Evolutionary conservation across 2,888 invertebrate species (phyloP).

Genomic region (Eremobia ochroleuca): DNA sequence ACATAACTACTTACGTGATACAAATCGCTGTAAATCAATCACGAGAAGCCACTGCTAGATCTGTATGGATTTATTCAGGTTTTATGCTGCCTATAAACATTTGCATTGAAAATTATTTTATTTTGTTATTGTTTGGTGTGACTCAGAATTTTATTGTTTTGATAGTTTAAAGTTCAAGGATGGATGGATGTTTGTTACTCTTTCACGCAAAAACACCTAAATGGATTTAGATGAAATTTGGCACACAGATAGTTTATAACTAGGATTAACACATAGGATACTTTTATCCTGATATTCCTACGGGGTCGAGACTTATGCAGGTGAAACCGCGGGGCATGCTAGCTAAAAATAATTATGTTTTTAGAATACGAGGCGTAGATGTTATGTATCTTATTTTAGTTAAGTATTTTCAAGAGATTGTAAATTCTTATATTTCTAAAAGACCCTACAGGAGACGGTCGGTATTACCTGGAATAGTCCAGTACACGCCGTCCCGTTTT

Average conservation of each 20-base stretch:
- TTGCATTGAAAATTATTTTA: conserved; percentile 2
- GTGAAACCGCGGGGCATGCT: too few relatives aligned
- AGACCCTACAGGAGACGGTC: neutral
- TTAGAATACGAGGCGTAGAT: too few relatives aligned
- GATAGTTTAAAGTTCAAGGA: neutral
- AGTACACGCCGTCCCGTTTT: neutral
- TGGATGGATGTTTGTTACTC: too few relatives aligned
- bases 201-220: too few relatives aligned
- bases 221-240: too few relatives aligned
- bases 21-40: conserved; percentile 67
- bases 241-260: too few relatives aligned
- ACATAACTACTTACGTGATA: conserved; percentile 60
- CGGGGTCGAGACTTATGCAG: too few relatives aligned
- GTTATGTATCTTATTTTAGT: neutral
- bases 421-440: neutral
- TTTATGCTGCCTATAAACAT: conserved; percentile 13
- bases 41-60: conserved; percentile 36
- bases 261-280: too few relatives aligned
- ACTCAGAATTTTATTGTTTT: neutral
- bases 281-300: too few relatives aligned
- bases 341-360: too few relatives aligned
- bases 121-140: conserved; percentile 1
- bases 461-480: neutral
- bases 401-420: neutral
- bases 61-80: conserved; percentile 53